Evolutionary conservation across 2,113 vertebrate genomes (phyloP).

Genomic region (Theristicus caerulescens): DNA sequence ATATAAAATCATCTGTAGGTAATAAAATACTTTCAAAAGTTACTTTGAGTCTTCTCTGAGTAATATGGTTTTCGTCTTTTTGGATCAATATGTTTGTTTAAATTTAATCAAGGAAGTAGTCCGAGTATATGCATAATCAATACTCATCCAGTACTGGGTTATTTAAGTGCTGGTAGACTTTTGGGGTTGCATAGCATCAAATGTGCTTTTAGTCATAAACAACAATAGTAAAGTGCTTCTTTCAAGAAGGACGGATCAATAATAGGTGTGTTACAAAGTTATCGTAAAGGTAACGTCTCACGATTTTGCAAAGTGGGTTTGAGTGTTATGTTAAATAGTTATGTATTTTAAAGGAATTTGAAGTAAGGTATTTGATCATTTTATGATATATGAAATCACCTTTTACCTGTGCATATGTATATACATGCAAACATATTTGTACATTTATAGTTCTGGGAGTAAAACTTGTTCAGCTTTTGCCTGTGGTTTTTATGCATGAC

Average conservation of each 20-base stretch:
- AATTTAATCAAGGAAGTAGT: background rate
- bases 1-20: background rate
- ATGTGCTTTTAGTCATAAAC: background rate
- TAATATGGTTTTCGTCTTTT: background rate
- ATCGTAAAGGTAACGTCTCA: background rate
- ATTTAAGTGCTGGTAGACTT: background rate
- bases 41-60: background rate
- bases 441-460: background rate
- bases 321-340: background rate
- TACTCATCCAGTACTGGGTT: background rate
- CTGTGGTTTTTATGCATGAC: background rate
- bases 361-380: background rate
- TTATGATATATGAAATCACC: background rate
- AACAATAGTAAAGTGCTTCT: background rate
- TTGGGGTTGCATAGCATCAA: background rate
- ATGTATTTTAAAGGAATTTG: background rate
- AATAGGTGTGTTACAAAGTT: background rate
- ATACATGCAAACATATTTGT: background rate
- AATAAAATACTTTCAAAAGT: background rate
- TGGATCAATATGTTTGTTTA: background rate
- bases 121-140: background rate
- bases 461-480: background rate
- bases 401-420: background rate
- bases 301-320: background rate
- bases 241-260: background rate